Evolutionary conservation across 2,797 vertebrate genomes (phyloP).

Genomic region (Atherinosoma microstoma): DNA sequence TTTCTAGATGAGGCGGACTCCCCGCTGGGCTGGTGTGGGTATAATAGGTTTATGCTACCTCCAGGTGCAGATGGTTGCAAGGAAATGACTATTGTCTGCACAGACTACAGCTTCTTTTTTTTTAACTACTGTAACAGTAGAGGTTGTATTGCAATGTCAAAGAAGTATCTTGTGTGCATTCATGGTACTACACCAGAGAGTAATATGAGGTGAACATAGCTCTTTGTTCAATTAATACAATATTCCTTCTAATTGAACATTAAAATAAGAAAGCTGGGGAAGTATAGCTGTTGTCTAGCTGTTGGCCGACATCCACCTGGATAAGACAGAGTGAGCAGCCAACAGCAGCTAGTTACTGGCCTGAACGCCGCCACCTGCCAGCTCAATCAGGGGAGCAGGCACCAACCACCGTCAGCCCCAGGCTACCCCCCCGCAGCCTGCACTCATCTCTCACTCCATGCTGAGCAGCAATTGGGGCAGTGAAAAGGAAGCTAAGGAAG

Average conservation of each 20-base stretch:
- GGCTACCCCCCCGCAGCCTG: neutral
- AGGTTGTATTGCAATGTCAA: slow-evolving; percentile 12
- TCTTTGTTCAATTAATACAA: slow-evolving; percentile 3
- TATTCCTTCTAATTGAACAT: slow-evolving; percentile 48
- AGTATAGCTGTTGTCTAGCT: slow-evolving; percentile 11
- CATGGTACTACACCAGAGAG: neutral
- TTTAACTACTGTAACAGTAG: slow-evolving; percentile 9
- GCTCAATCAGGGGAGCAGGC: neutral
- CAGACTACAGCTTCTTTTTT: slow-evolving; percentile 18
- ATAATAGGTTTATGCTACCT: slow-evolving; percentile 22
- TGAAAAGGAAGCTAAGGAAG: neutral
- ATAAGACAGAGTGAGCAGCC: slow-evolving; percentile 35
- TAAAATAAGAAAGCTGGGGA: slow-evolving; percentile 33
- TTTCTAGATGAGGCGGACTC: slow-evolving; percentile 37
- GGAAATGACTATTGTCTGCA: slow-evolving; percentile 30
- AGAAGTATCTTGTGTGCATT: slow-evolving; percentile 7
- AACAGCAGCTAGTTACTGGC: neutral
- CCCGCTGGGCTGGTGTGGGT: slow-evolving; percentile 31
- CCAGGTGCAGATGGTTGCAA: slow-evolving; percentile 27
- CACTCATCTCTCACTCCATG: neutral
- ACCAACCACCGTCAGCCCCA: too few relatives aligned
- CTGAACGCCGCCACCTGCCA: neutral
- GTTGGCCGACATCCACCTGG: neutral
- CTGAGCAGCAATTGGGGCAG: neutral
- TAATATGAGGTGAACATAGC: slow-evolving; percentile 3